Percentiles rank a stretch among this genome's conserved stretches.
Evolutionary conservation across 2,797 vertebrate genomes (phyloP).

Genomic region (Phoeniculus purpureus): DNA sequence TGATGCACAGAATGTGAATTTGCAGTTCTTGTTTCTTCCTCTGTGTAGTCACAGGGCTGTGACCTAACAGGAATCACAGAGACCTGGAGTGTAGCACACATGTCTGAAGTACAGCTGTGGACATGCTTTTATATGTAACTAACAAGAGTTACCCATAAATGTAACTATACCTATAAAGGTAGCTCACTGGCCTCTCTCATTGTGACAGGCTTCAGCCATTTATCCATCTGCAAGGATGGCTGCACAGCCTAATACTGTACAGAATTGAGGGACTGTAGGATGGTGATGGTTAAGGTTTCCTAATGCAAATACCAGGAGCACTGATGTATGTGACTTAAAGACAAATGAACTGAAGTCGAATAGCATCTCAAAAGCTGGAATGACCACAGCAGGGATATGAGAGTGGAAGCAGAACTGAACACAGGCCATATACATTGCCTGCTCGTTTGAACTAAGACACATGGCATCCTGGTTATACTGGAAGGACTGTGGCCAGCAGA

Average conservation of each 20-base stretch:
- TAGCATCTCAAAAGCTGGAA: neutral
- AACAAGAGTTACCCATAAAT: neutral
- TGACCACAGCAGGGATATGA: neutral
- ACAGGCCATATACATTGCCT: neutral
- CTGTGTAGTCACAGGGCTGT: neutral
- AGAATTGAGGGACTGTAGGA: neutral
- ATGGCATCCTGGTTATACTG: neutral
- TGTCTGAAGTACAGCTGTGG: neutral
- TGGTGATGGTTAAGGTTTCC: neutral
- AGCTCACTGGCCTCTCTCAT: neutral
- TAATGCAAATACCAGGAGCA: neutral
- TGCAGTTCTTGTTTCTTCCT: neutral
- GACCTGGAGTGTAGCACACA: rapidly evolving
- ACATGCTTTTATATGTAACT: neutral
- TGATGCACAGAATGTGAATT: neutral
- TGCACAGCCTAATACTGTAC: neutral
- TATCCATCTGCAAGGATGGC: neutral
- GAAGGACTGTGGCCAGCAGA: neutral
- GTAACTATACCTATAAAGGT: no score
- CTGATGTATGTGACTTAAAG: neutral
- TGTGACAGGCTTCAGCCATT: neutral
- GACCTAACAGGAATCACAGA: neutral
- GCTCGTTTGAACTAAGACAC: rapidly evolving
- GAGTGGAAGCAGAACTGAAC: neutral
- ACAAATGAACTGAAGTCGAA: neutral